Base-by-base conservation (phyloP, 2,113 vertebrate species). In the Abramis brama region DNA sequence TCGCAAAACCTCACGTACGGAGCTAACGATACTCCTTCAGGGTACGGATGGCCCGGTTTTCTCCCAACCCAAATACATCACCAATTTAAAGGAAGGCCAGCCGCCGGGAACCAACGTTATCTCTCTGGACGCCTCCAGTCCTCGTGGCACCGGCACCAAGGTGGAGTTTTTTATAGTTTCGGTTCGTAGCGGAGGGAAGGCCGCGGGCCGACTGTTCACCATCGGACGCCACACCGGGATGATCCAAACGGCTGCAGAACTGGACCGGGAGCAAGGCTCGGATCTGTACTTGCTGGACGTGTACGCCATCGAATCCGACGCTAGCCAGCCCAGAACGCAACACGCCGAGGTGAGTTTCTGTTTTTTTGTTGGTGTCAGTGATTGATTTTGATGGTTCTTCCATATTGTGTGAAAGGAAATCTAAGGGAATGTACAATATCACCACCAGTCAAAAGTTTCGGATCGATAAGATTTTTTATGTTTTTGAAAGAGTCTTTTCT, bases 161-260 rank as follows among this genome's bases (percentile, higher is more conserved):
- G 96, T 99, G 96, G 98, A 99, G 91, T 99, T 98, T 91, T 99
- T 97, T 86, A 98, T 99, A 0, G 97, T 99, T 85, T 96, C 97
- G 0, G 96, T 98, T 0, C 96, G 94, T 1, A 96, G 97, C 0
- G 96, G 95, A 0, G 97, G 97, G 0, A 97, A 93, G 90, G 92
- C 94, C 0, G 96, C 95, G 0, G 98, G 97, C 0, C 96, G 97
- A 52, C 96, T 99, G 89, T 99, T 99, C 90, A 97, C 96, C 83
- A 96, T 99, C 0, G 98, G 97, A 11, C 96, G 98, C 21, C 96
- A 89, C 70, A 94, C 93, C 0, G 98, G 98, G 33, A 88, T 97
- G 86, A 96, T 99, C 87, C 97, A 99, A 93, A 99, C 98, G 0
- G 97, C 98, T 0, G 97, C 96, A 7, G 96, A 99, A 79, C 91